These are phyloP conservation scores for Bergia sp. DNA, from an alignment of 92 coral and sea anemone genomes.

Conservation along the genomic window DNA sequence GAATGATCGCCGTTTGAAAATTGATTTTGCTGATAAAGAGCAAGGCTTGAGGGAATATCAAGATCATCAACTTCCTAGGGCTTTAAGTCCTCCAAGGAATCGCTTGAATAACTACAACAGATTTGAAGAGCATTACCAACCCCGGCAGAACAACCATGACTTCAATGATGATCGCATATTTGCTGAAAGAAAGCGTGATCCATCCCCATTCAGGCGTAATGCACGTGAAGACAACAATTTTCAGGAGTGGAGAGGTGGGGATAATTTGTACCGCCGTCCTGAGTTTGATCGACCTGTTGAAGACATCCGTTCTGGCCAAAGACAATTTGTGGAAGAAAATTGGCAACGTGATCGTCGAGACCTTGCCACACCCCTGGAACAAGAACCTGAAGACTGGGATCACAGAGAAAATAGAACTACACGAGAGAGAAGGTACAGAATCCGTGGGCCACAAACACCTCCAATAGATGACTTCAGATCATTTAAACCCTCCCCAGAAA, in stretches of 20 bases:
- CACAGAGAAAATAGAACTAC: slow-evolving; percentile 74
- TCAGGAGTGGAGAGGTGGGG: slow-evolving; percentile 79
- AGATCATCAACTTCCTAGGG: slow-evolving; percentile 64
- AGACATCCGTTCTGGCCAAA: slow-evolving; percentile 62
- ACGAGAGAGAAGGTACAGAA: slow-evolving; percentile 71
- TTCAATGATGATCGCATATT: slow-evolving; percentile 75
- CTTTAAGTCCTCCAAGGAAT: slow-evolving; percentile 76
- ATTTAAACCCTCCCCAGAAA: slow-evolving; percentile 68
- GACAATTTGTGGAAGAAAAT: slow-evolving; percentile 57
- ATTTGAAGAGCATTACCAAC: slow-evolving; percentile 68
- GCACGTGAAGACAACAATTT: slow-evolving; percentile 69
- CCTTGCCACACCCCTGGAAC: slow-evolving; percentile 56
- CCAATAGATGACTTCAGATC: slow-evolving; percentile 73
- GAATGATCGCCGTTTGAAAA: slow-evolving; percentile 94
- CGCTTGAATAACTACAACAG: slow-evolving; percentile 73
- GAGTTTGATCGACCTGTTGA: slow-evolving; percentile 71
- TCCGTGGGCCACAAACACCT: slow-evolving; percentile 79
- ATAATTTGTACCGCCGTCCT: slow-evolving; percentile 59
- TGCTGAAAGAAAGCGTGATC: slow-evolving; percentile 77
- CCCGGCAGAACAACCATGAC: slow-evolving; percentile 70
- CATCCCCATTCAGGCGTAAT: slow-evolving; percentile 74
- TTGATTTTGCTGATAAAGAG: slow-evolving; percentile 98
- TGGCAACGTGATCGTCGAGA: slow-evolving; percentile 71
- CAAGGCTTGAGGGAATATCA: slow-evolving; percentile 95
- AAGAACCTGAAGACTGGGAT: slow-evolving; percentile 83